These are phyloP conservation scores for Eulacestoma nigropectus DNA, from an alignment of 2,113 vertebrate species.

Conservation along the genomic window DNA sequence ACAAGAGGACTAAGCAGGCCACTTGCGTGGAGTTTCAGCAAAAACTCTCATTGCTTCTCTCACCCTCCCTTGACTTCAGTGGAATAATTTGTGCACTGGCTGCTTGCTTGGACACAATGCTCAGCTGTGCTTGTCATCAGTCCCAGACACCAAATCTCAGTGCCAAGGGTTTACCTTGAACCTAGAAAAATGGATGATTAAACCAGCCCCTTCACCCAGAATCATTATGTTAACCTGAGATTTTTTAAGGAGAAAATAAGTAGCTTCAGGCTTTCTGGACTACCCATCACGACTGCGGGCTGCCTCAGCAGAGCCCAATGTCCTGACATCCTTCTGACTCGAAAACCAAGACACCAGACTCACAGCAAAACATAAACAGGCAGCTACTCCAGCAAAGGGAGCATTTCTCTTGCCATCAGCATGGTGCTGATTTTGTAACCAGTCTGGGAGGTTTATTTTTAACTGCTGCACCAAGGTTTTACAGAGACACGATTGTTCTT, in stretches of 20 bases:
- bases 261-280: background rate
- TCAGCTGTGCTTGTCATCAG: background rate
- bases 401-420: background rate
- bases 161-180: background rate
- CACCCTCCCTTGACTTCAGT: background rate
- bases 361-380: background rate
- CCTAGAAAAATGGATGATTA: background rate
- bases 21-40: background rate
- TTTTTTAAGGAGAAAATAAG: background rate
- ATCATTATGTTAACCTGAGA: background rate
- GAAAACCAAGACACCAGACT: background rate
- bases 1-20: background rate
- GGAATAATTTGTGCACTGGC: background rate
- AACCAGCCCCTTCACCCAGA: background rate
- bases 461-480: conserved; percentile 20
- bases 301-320: background rate
- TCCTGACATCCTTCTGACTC: background rate
- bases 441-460: conserved; percentile 39
- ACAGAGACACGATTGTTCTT: conserved; percentile 51
- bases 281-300: background rate
- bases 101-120: background rate
- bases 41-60: background rate
- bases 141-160: background rate
- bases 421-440: background rate
- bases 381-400: background rate